These are phyloP conservation scores for Thaumetopoea pityocampa DNA, from an alignment of 1,140 invertebrate species.

Conservation along the genomic window DNA sequence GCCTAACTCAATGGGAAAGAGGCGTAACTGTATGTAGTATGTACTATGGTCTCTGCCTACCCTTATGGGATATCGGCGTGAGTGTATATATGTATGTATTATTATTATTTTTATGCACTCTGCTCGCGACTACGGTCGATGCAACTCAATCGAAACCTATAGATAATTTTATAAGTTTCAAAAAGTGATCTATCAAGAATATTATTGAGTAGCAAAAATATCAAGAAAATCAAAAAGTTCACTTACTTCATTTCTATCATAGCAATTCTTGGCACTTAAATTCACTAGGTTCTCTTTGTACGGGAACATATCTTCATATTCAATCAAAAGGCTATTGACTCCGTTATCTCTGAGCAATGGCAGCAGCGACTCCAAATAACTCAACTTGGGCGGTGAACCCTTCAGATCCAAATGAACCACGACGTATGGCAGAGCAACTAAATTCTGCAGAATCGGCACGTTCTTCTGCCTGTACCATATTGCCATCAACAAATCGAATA, in stretches of 20 bases:
- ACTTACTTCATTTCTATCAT: conserved; percentile 82
- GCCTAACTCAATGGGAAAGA: too few species aligned
- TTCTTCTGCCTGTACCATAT: too few species aligned
- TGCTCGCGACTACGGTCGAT: too few species aligned
- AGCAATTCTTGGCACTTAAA: conserved; percentile 86
- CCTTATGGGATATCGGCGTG: too few species aligned
- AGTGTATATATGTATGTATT: too few species aligned
- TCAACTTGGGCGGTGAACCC: conserved; percentile 88
- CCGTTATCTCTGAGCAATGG: conserved; percentile 85
- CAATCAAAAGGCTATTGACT: conserved; percentile 92
- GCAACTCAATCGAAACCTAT: too few species aligned
- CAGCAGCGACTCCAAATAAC: conserved; percentile 82
- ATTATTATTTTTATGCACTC: too few species aligned
- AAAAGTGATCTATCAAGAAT: too few species aligned
- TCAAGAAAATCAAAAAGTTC: background rate
- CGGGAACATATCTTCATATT: conserved; percentile 99
- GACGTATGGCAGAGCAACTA: conserved; percentile 35
- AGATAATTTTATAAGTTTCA: too few species aligned
- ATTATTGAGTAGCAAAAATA: too few species aligned
- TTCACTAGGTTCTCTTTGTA: conserved; percentile 82
- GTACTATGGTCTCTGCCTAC: too few species aligned
- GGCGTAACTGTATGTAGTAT: too few species aligned
- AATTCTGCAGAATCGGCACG: conserved; percentile 7
- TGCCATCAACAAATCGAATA: conserved; percentile 18
- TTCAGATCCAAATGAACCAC: conserved; percentile 93